Evolutionary conservation across 2,797 vertebrate species (phyloP).

Genomic region (Bovichtus variegatus): DNA sequence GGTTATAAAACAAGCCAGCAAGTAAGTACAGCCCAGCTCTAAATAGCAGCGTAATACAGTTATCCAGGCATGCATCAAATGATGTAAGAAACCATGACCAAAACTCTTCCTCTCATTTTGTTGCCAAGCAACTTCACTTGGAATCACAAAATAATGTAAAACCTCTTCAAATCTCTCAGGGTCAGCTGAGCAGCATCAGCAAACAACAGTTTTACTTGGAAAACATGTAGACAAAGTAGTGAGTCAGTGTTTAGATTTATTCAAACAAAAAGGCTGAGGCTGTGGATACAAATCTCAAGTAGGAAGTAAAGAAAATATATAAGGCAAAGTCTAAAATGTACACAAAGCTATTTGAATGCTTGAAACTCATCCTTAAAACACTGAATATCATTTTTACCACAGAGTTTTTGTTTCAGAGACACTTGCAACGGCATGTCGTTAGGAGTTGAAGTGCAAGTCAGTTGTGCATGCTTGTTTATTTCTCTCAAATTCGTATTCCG

Average conservation of each 20-base stretch:
- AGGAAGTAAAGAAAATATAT: background rate
- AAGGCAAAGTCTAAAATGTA: background rate
- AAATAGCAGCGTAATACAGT: slow-evolving; percentile 5
- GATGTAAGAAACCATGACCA: background rate
- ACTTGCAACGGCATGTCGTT: background rate
- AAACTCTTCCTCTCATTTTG: slow-evolving; percentile 17
- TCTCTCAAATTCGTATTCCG: background rate
- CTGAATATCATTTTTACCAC: background rate
- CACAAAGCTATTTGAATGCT: slow-evolving; percentile 1
- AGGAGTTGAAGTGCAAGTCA: background rate
- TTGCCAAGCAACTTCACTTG: slow-evolving; percentile 45
- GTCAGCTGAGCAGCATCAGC: slow-evolving; percentile 30
- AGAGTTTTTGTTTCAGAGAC: background rate
- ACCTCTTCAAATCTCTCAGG: slow-evolving; percentile 15
- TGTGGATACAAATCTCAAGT: background rate
- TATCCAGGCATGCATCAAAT: background rate
- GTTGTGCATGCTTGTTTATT: background rate
- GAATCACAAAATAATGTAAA: slow-evolving; percentile 41
- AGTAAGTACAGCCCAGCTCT: slow-evolving; percentile 1
- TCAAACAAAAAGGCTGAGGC: slow-evolving; percentile 19
- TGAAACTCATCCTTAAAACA: background rate
- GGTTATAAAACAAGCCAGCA: slow-evolving; percentile 20
- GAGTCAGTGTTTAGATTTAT: slow-evolving; percentile 17
- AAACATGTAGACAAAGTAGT: slow-evolving; percentile 26
- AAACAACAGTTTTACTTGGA: slow-evolving; percentile 38